A percentile compares a stretch with the other conserved stretches of the same genome.
These are phyloP conservation scores for Dinomys branickii DNA, from an alignment of 2,113 vertebrate genomes.

Conservation along the genomic window DNA sequence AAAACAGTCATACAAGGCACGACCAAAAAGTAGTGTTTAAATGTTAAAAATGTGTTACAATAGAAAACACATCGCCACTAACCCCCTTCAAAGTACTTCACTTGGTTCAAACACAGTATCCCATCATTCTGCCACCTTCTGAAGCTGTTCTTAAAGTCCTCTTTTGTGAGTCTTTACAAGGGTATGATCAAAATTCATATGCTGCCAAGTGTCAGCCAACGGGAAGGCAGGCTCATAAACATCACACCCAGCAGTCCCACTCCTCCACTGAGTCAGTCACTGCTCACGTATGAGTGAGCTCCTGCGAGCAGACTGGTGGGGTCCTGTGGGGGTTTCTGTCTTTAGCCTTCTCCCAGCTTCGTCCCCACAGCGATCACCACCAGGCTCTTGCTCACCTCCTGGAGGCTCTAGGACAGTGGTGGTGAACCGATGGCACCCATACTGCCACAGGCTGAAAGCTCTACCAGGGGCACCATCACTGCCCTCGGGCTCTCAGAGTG, in stretches of 20 bases:
- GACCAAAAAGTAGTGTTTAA: background rate
- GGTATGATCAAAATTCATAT: background rate
- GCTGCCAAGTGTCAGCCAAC: background rate
- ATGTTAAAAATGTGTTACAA: background rate
- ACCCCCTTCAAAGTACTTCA: background rate
- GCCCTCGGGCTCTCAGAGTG: background rate
- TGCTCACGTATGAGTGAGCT: accelerated
- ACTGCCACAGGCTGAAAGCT: background rate
- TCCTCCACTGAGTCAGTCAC: background rate
- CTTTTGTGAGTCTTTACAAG: background rate
- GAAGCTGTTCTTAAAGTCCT: background rate
- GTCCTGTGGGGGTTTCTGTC: background rate
- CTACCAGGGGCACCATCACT: background rate
- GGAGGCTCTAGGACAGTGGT: background rate
- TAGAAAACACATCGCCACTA: background rate
- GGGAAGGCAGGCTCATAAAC: background rate
- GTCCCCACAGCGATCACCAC: background rate
- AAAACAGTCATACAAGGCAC: background rate
- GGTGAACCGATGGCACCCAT: background rate
- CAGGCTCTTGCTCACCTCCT: background rate
- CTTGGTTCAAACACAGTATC: background rate
- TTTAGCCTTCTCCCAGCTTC: background rate
- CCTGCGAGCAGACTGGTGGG: background rate
- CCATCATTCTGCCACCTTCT: background rate
- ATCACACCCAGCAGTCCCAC: background rate